A percentile compares a stretch with the other conserved stretches of the same genome.
These are phyloP conservation scores for Craniophora ligustri DNA, from an alignment of 2,888 invertebrate genomes.

Conservation along the genomic window DNA sequence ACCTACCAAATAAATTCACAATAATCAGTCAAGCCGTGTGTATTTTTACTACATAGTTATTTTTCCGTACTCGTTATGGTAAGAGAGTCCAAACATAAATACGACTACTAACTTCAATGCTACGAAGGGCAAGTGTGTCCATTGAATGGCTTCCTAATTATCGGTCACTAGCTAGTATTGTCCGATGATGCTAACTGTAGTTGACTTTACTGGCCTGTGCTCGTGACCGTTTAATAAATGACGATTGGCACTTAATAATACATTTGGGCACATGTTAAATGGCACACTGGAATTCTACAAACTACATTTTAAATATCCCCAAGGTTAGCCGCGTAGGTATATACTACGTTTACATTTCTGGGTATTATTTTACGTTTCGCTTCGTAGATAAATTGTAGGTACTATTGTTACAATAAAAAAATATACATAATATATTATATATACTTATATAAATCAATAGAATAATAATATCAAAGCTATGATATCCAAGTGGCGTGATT, in stretches of 20 bases:
- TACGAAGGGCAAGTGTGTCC: slow-evolving; percentile 13
- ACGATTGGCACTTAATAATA: slow-evolving; percentile 59
- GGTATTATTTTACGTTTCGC: too few relatives aligned
- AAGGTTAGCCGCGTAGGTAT: slow-evolving; percentile 21
- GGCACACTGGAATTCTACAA: slow-evolving; percentile 29
- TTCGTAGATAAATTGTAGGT: too few relatives aligned
- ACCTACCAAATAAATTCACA: too few relatives aligned
- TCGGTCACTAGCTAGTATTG: slow-evolving; percentile 13
- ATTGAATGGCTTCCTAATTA: slow-evolving; percentile 18
- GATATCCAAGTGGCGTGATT: too few relatives aligned
- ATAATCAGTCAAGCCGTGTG: too few relatives aligned
- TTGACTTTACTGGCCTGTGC: not conserved
- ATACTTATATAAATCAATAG: too few relatives aligned
- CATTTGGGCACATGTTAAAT: slow-evolving; percentile 52
- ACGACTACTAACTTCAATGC: not conserved
- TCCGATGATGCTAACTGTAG: slow-evolving; percentile 8
- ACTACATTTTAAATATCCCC: slow-evolving; percentile 35
- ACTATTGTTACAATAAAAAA: too few relatives aligned
- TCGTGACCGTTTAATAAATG: slow-evolving; percentile 67
- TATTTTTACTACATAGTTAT: not conserved
- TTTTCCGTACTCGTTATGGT: not conserved
- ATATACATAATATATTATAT: too few relatives aligned
- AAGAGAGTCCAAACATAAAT: not conserved
- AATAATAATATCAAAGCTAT: too few relatives aligned
- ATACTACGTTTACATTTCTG: too few relatives aligned